Percentiles rank a stretch among this genome's conserved stretches.
Conservation (phyloP, 2,888 invertebrate species). For the Branchipolynoe longqiensis region DNA sequence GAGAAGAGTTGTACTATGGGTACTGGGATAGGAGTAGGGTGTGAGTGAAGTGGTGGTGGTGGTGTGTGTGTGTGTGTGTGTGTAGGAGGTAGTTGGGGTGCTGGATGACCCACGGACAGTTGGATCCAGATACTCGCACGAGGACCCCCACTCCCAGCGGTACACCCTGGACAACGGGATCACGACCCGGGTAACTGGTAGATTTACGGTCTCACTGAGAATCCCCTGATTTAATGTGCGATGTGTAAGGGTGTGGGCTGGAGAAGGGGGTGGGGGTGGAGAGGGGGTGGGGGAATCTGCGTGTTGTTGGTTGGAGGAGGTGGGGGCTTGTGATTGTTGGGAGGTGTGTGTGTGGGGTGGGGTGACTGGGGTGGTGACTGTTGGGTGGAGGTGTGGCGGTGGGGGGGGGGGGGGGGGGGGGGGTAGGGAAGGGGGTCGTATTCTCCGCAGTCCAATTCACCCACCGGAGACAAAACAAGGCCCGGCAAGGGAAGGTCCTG, state of each 20-base stretch:
- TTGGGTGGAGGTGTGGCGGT: background rate
- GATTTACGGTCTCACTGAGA: constrained; percentile 52
- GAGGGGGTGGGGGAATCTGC: background rate
- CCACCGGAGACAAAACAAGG: too few species aligned
- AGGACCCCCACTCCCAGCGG: background rate
- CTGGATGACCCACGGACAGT: too few species aligned
- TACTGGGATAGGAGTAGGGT: background rate
- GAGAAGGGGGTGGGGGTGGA: background rate
- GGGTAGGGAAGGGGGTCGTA: too few species aligned
- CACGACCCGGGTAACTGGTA: constrained; percentile 39
- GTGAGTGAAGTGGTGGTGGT: background rate
- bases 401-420: background rate
- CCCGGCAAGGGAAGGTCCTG: background rate
- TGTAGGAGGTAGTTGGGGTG: background rate
- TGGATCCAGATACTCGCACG: too few species aligned
- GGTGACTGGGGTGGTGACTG: too few species aligned
- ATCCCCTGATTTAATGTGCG: constrained; percentile 27
- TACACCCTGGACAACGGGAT: constrained; percentile 42
- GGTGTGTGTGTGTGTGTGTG: background rate
- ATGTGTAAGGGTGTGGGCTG: background rate
- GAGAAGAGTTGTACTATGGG: background rate
- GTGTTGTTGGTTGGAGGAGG: too few species aligned
- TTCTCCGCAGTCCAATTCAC: too few species aligned
- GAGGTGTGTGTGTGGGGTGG: too few species aligned
- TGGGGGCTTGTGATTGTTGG: too few species aligned